Evolutionary conservation across 2,888 invertebrate species (phyloP), one percentile per base, ranked within the genome.

Genomic region (Conus canariensis): DNA sequence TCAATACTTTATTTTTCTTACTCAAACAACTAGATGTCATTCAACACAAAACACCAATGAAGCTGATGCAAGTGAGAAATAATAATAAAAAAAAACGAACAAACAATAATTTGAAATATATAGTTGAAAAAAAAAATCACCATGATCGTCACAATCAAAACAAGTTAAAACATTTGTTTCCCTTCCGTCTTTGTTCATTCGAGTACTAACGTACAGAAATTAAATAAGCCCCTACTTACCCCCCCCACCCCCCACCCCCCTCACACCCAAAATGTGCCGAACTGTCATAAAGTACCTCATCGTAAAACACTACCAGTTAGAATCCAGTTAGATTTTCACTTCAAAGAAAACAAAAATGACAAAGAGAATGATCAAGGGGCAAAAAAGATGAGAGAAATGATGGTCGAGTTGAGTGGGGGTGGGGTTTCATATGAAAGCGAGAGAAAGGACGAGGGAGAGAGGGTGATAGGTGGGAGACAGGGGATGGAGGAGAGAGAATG

Each of bases 1-100:
- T 85, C 85, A 85, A 85, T 85, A 85, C 60, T 85, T 85, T 85
- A 22, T 83, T 83, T 83, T 85, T 85, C 85, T 85, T 85, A 85
- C 60, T 85, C 25, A 85, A 85, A 85, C 85, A 85, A 85, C 59
- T 85, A 85, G 60, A 85, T 85, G 85, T 85, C 60, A 56, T 83
- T 58, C 82, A 83, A 85, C 59, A 85, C 85, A 60, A 59, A 85
- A 85, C 60, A 85, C 85, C 59, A 85, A 83, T 80, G 58, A 85
- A 85, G n/a, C 59, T 25, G 85, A 85, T 85, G 85, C 59, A 85
- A 60, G 56, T 60, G 25, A 25, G 19, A 56, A 80, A 80, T 30
- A 77, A 45, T 9, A 82, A 58, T 25, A 83, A 45, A 45, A 30
- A 80, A 30, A 25, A 80, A 80, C 16, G 4, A 45, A 30, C 30